A percentile compares a stretch with the other conserved stretches of the same genome.
Evolutionary conservation across 1,140 invertebrate genomes (phyloP).

Genomic region (Brachionus rubens): DNA sequence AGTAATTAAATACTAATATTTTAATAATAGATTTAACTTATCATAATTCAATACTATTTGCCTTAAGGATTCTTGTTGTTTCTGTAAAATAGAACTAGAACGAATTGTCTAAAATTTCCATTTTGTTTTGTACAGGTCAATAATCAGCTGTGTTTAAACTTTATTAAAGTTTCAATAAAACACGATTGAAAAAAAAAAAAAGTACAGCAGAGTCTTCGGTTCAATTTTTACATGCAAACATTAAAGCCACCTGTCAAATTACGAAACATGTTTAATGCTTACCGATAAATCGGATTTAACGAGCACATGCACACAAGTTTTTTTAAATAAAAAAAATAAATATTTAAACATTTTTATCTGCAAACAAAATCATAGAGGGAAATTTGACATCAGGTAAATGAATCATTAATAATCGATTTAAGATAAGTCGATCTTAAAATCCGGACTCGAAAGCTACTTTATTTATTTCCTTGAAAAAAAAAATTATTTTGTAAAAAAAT

Average conservation of each 20-base stretch:
- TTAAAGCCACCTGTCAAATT: not conserved
- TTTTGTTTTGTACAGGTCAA: too few species aligned
- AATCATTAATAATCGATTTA: constrained; percentile 41
- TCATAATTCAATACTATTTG: too few species aligned
- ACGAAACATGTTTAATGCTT: not conserved
- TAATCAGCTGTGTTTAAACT: not conserved
- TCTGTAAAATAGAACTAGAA: too few species aligned
- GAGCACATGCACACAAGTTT: not conserved
- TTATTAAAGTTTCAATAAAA: not conserved
- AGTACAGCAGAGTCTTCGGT: not conserved
- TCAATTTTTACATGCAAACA: not conserved
- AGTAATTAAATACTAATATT: too few species aligned
- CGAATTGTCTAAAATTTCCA: too few species aligned
- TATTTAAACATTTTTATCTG: constrained; percentile 26
- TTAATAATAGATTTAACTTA: too few species aligned
- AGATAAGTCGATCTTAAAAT: constrained; percentile 28
- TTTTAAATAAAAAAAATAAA: not conserved
- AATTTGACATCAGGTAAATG: constrained; percentile 39
- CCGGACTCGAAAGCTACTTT: not conserved
- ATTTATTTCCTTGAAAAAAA: not conserved
- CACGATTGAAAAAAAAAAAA: not conserved
- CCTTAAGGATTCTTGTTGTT: too few species aligned
- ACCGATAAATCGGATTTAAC: not conserved
- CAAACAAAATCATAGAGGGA: not conserved
- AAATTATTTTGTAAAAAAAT: too few species aligned